phyloP scores from a whole-genome alignment of 2,113 vertebrate genomes.

The Burhinus bistriatus region DNA sequence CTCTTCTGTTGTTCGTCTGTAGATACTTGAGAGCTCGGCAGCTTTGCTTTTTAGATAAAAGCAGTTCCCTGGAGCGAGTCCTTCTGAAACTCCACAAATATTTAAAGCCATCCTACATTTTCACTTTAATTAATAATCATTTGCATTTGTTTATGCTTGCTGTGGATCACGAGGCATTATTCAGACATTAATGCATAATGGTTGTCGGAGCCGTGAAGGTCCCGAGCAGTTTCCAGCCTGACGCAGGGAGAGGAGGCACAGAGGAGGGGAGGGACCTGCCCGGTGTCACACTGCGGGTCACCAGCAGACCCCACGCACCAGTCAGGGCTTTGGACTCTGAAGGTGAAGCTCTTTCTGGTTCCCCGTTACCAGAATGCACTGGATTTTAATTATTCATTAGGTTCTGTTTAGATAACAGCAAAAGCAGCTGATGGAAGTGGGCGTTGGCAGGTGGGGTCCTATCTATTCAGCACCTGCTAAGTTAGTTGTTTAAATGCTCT shows the following conservation, averaged over 20 bases:
- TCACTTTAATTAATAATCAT: constrained; percentile 42
- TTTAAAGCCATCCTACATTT: constrained; percentile 36
- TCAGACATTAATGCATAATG: background rate
- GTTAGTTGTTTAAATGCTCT: background rate
- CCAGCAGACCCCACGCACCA: background rate
- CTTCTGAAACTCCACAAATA: constrained; percentile 13
- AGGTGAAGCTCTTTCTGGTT: background rate
- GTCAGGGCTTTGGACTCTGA: background rate
- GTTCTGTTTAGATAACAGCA: background rate
- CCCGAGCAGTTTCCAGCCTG: background rate
- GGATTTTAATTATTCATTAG: background rate
- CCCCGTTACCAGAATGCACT: background rate
- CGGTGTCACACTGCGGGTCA: background rate
- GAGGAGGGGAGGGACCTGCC: background rate
- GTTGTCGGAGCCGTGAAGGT: background rate
- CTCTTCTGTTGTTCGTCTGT: background rate
- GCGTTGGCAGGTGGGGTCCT: background rate
- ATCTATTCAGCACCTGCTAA: background rate
- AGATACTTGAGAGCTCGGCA: background rate
- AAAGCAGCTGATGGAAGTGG: background rate
- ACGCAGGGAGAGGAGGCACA: background rate
- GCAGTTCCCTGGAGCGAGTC: background rate
- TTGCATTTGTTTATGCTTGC: background rate
- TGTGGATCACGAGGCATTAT: background rate
- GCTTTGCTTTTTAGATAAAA: constrained; percentile 30